phyloP scores from a whole-genome alignment of 2,113 vertebrate genomes.

The Beaufortia kweichowensis region DNA sequence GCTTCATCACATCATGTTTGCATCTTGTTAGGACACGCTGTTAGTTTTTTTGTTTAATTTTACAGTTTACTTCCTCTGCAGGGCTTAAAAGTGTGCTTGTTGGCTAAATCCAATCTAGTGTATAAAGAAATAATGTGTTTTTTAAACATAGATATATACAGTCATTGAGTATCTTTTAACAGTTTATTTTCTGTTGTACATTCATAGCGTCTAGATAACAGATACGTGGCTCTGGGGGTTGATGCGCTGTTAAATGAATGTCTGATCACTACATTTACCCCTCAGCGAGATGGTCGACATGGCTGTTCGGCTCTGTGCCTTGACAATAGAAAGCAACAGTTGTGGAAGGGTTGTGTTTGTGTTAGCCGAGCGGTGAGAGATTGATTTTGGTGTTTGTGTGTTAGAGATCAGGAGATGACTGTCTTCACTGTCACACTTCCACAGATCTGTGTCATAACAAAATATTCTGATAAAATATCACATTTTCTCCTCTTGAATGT shows the following conservation, averaged over 20 bases:
- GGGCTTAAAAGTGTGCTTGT: background rate
- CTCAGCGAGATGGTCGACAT: background rate
- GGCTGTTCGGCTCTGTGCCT: constrained; percentile 2
- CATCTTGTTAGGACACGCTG: background rate
- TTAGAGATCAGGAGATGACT: constrained; percentile 33
- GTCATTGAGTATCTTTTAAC: too few relatives aligned
- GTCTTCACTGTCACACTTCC: constrained; percentile 53
- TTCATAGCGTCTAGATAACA: background rate
- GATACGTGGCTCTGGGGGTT: background rate
- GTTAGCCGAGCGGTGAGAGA: constrained; percentile 33
- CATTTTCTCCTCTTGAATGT: constrained; percentile 44
- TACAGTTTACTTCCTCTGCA: constrained; percentile 8
- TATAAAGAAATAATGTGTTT: constrained; percentile 9
- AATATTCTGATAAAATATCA: constrained; percentile 48
- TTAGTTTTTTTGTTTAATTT: too few relatives aligned
- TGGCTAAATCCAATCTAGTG: background rate
- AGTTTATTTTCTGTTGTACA: background rate
- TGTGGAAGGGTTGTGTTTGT: constrained; percentile 32
- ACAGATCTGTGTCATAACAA: constrained; percentile 44
- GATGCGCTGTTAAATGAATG: constrained; percentile 5
- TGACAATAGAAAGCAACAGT: constrained; percentile 22
- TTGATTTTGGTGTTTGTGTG: constrained; percentile 43
- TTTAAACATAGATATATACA: background rate
- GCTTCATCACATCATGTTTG: too few relatives aligned
- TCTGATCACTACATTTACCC: constrained; percentile 9